phyloP scores from a whole-genome alignment of 2,113 vertebrate genomes.

The Brienomyrus longianalis region DNA sequence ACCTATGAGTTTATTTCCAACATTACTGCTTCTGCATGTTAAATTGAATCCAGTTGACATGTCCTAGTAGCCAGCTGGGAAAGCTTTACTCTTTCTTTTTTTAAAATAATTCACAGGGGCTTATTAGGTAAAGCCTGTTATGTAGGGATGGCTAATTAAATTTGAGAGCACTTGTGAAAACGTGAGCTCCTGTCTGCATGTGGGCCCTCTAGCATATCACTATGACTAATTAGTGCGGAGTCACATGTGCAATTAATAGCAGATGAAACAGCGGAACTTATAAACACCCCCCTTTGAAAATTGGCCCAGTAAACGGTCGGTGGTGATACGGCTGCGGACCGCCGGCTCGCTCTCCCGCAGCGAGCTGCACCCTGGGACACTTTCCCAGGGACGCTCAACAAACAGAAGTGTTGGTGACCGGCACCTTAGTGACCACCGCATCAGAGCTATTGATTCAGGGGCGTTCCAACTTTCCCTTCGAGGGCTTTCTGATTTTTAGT shows the following conservation, averaged over 20 bases:
- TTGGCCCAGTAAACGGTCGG: not conserved
- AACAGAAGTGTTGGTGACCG: not conserved
- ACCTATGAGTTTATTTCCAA: not conserved
- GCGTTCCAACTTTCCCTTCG: not conserved
- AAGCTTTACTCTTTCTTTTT: not conserved
- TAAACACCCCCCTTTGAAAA: not conserved
- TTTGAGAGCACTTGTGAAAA: conserved; percentile 19
- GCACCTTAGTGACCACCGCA: not conserved
- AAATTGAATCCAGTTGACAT: not conserved
- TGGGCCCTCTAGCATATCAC: not conserved
- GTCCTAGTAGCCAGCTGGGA: not conserved
- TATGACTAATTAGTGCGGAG: conserved; percentile 1
- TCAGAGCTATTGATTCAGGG: not conserved
- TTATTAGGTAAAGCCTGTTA: conserved; percentile 5
- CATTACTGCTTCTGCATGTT: not conserved
- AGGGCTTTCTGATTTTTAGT: not conserved
- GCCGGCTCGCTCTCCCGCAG: not conserved
- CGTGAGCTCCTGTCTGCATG: not conserved
- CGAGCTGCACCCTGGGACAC: not conserved
- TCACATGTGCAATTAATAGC: conserved; percentile 12
- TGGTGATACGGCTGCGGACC: not conserved
- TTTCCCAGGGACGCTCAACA: not conserved
- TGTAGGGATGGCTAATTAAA: conserved; percentile 19
- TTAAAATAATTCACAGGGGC: not conserved
- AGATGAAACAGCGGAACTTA: conserved; percentile 8